Percentiles rank a stretch among this genome's conserved stretches.
Conservation (phyloP, 2,797 vertebrate species). For the Chloroceryle inda region DNA sequence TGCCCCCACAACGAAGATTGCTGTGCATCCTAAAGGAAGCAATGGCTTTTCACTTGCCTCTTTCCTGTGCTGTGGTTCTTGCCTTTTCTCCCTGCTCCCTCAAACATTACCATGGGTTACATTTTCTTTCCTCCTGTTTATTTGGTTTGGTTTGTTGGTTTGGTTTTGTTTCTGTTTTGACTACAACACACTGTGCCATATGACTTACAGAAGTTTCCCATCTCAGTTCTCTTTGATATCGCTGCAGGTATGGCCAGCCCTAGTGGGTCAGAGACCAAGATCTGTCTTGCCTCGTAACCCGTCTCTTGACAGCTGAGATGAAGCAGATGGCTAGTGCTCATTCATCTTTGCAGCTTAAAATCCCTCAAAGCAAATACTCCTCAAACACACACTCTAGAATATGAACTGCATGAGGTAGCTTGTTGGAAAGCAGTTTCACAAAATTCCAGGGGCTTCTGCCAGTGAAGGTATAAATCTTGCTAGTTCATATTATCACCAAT, state of each 20-base stretch:
- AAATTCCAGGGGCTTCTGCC: not conserved
- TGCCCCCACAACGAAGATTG: slow-evolving; percentile 50
- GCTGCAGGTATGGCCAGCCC: not conserved
- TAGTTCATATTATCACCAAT: not conserved
- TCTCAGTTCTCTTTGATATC: not conserved
- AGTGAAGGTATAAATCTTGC: not conserved
- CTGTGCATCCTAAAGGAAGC: slow-evolving; percentile 73
- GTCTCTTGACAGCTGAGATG: slow-evolving; percentile 2
- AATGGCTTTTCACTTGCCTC: slow-evolving; percentile 69
- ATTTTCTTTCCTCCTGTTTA: not conserved
- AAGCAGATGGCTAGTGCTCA: not conserved
- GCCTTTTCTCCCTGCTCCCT: not conserved
- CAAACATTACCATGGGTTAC: fast-evolving
- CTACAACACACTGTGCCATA: not conserved
- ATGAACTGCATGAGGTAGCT: not conserved
- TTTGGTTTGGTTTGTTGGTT: not conserved
- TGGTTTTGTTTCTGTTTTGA: not conserved
- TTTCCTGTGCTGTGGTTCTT: slow-evolving; percentile 4
- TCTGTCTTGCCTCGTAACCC: not conserved
- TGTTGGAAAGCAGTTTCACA: not conserved
- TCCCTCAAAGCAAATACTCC: not conserved
- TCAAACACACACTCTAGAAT: not conserved
- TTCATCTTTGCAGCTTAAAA: not conserved
- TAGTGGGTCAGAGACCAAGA: not conserved
- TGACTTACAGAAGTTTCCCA: not conserved